Base-by-base conservation (phyloP, 2,113 vertebrate genomes). In the Nannospalax galili region DNA sequence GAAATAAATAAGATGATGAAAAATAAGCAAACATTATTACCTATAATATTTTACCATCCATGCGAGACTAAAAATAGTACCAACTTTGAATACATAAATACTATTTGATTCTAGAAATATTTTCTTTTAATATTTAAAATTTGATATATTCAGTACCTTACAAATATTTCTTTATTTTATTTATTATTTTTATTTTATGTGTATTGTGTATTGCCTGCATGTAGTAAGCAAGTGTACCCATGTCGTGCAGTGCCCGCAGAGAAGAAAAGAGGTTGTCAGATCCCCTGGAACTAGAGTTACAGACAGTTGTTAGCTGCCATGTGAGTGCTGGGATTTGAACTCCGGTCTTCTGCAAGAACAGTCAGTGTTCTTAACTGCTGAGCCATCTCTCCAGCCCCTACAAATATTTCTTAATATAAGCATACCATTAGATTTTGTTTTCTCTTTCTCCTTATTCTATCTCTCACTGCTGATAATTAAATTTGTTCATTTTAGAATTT, bases 1-100 rank as follows among this genome's bases (percentile, higher is more conserved):
- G 70, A 92, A 96, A 86, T 87, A 86, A 88, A 64, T 72, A 88
- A 70, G 28, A 60, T 64, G 9, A 81, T 88, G 32, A 93, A 12
- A 1, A 94, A 88, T 64, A 26, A 90, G 16, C 62, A 48, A 72
- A 3, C 17, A 11, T 72, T 77, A 58, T 88, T 20, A 2, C 74
- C 22, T 60, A 56, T 7, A 93, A 62, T 3, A 78, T 70, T 65
- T 95, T 84, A 40, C 56, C 3, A 48, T 30, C 7, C 2, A 74
- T 60, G 32, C 2, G 35, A 73, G 75, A 96, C 70, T 37, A 74
- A 79, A 84, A 91, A 48, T 77, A 73, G 9, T 37, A 37, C 16
- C 19, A 58, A 80, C 0, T 48, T 84, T 88, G 10, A 67, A 80
- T 88, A n/a, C 95, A 35, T 72, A 86, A 48, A 14, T 73, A 3